These are phyloP conservation scores for Cephus runcator DNA, from an alignment of 2,888 invertebrate genomes.

Conservation along the genomic window DNA sequence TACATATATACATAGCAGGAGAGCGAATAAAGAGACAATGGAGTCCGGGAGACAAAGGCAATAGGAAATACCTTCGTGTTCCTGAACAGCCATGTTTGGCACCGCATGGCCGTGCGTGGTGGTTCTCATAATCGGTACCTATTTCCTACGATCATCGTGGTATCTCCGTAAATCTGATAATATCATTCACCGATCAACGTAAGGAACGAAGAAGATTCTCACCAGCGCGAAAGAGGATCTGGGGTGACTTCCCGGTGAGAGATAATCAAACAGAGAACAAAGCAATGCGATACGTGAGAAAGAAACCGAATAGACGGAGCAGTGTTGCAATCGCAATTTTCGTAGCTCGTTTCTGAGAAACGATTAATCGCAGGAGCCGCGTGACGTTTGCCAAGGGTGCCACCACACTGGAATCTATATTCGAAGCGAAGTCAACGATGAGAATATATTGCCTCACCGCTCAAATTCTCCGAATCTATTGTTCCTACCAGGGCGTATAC, in stretches of 20 bases:
- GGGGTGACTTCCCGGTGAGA: background rate
- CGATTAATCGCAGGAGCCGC: background rate
- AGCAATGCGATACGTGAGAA: background rate
- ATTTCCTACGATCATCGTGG: background rate
- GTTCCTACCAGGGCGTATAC: background rate
- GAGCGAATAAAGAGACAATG: conserved; percentile 15
- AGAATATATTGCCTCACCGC: background rate
- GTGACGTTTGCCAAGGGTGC: background rate
- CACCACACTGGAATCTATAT: background rate
- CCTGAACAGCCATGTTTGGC: conserved; percentile 3
- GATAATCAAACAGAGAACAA: background rate
- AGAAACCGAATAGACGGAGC: background rate
- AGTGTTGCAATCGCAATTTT: background rate
- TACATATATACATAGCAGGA: background rate
- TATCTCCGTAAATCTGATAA: background rate
- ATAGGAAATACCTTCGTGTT: conserved; percentile 27
- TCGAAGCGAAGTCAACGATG: background rate
- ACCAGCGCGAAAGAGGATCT: background rate
- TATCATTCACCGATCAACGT: background rate
- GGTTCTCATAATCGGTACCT: background rate
- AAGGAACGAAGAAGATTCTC: background rate
- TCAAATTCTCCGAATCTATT: background rate
- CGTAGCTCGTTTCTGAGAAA: background rate
- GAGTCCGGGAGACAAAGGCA: conserved; percentile 24
- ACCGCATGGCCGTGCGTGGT: background rate